A percentile compares a stretch with the other conserved stretches of the same genome.
Conservation (phyloP, 53 echinoderm and acorn worm species). For the Holothuria scabra region DNA sequence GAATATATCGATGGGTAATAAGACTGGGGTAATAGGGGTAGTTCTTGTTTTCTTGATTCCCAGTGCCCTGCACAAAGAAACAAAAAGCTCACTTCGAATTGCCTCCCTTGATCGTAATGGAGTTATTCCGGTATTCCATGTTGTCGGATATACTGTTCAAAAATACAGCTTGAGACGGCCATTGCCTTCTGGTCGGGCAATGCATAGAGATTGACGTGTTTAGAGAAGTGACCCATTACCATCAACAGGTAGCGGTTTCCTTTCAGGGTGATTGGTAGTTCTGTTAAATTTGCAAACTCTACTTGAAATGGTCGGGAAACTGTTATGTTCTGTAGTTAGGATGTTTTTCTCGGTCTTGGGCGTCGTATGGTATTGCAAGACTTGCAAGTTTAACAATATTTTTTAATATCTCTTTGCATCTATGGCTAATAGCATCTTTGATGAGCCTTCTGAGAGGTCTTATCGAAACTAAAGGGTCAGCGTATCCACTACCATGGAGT, state of each 20-base stretch:
- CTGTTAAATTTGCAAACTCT: slow-evolving; percentile 58
- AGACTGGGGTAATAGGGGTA: slow-evolving; percentile 49
- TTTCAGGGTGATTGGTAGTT: too few species aligned
- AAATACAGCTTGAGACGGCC: slow-evolving; percentile 45
- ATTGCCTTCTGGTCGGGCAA: slow-evolving; percentile 38
- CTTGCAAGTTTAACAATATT: too few species aligned
- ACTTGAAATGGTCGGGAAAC: slow-evolving; percentile 56
- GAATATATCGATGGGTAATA: slow-evolving; percentile 1
- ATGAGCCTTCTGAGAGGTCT: neutral
- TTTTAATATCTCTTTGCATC: slow-evolving; percentile 51
- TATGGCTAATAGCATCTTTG: slow-evolving; percentile 50
- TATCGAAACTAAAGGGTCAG: too few species aligned
- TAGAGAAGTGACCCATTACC: too few species aligned
- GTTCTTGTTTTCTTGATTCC: slow-evolving; percentile 49
- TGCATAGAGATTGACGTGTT: too few species aligned
- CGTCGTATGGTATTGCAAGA: too few species aligned
- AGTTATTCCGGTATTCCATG: slow-evolving; percentile 48
- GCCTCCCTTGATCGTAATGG: slow-evolving; percentile 53
- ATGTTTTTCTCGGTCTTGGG: slow-evolving; percentile 45
- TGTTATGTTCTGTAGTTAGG: too few species aligned
- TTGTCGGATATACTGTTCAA: slow-evolving; percentile 39
- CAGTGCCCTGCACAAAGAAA: slow-evolving; percentile 2
- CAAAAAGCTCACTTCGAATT: slow-evolving; percentile 45
- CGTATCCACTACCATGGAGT: too few species aligned
- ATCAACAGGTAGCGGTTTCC: slow-evolving; percentile 63